phyloP scores from a whole-genome alignment of 2,797 vertebrate genomes.

The Nasua narica region DNA sequence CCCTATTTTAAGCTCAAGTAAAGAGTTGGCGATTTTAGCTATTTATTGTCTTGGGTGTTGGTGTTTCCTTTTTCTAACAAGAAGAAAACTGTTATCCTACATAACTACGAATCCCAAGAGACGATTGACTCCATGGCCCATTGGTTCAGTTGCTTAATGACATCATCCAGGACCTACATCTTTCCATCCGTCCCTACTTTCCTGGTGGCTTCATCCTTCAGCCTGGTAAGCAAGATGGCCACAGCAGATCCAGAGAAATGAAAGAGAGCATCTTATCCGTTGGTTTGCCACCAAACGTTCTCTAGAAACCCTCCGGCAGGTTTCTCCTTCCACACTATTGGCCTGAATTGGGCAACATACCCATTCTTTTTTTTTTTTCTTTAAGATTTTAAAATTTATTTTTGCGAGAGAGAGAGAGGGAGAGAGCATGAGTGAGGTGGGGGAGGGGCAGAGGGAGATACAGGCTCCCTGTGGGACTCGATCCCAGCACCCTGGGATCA shows the following conservation, averaged over 20 bases:
- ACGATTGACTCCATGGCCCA: not conserved
- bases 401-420: too few relatives aligned
- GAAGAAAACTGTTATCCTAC: not conserved
- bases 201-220: not conserved
- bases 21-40: not conserved
- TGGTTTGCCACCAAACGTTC: not conserved
- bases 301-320: not conserved
- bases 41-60: not conserved
- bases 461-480: too few relatives aligned
- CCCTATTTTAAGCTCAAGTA: not conserved
- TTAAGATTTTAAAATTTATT: too few relatives aligned
- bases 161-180: not conserved
- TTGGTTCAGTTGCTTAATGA: not conserved
- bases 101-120: not conserved
- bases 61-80: not conserved
- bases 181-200: not conserved
- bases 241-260: accelerated
- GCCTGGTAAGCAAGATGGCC: not conserved
- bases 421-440: too few relatives aligned
- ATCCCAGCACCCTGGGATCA: too few relatives aligned
- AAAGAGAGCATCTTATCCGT: not conserved
- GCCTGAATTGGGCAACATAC: not conserved
- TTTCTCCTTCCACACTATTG: not conserved
- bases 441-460: too few relatives aligned
- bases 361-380: not conserved